A percentile compares a stretch with the other conserved stretches of the same genome.
Evolutionary conservation across 2,113 vertebrate genomes (phyloP).

Genomic region (Alligator mississippiensis): DNA sequence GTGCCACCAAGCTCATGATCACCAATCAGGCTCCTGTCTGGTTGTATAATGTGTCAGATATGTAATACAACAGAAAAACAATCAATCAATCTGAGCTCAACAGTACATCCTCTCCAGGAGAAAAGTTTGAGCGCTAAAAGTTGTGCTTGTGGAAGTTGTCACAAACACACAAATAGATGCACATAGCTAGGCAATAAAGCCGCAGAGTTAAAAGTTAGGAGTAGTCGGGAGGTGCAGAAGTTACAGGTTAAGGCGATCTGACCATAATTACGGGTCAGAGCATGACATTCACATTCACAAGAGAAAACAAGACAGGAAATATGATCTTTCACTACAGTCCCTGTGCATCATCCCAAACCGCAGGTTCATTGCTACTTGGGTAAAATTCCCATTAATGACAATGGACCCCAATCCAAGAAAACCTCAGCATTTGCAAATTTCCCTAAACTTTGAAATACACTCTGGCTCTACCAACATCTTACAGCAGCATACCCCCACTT

Average conservation of each 20-base stretch:
- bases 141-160: background rate
- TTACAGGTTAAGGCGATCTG: background rate
- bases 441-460: background rate
- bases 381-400: background rate
- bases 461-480: fast-evolving
- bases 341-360: too few species aligned
- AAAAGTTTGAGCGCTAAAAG: background rate
- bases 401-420: background rate
- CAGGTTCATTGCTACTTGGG: background rate
- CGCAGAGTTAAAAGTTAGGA: background rate
- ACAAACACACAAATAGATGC: background rate
- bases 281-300: background rate
- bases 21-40: background rate
- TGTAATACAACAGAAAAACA: background rate
- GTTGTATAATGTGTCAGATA: background rate
- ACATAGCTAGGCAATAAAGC: background rate
- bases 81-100: background rate
- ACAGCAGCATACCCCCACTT: background rate
- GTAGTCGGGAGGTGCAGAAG: background rate
- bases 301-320: too few species aligned
- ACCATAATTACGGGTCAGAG: background rate
- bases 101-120: background rate
- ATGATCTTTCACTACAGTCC: too few species aligned
- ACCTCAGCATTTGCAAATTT: background rate
- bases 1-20: background rate